Evolutionary conservation across 2,888 invertebrate genomes (phyloP), one percentile per base, ranked within the genome.

Genomic region (Luperina nickerlii): DNA sequence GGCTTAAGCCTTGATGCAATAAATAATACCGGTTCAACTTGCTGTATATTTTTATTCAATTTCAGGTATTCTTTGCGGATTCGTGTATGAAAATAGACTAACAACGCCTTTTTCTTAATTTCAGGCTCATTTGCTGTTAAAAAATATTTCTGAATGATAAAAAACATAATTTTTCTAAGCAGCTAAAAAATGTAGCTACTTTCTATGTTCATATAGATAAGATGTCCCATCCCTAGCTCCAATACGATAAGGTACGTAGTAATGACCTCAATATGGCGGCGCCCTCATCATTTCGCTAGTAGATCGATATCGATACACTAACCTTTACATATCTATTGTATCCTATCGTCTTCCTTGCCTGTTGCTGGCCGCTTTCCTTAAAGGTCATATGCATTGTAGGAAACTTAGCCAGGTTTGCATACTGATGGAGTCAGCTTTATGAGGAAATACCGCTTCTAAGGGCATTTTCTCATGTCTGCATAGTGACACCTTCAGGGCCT

Each of bases 181-280:
- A 0, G 11, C 24, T 24, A 3, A 5, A 27, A 48, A 51, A 42
- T 8, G 24, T 15, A 15, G 9, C 1, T 7, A 54, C 42, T 62
- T 57, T 84, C 42, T 68, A 62, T 13, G 57, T 57, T 27, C 15
- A 71, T 24, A 57, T 48, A 68, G 60, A 81, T 69, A 63, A 42
- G 20, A 18, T 76, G 75, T 70, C 87, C 76, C 88, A 88, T 83
- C 89, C 32, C 87, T 88, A 89, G 65, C 24, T 75, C 20, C 57
- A 57, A 75, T 83, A 85, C 82, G 84, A 90, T 90, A 92, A 89
- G 83, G 89, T 91, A 90, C 88, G 85, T 89, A 89, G 90, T 91
- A 92, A 92, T 93, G 91, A 92, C 94, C 93, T 92, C 92, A 89
- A 92, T 92, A 90, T 83, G 81, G 83, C 85, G 75, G 84, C 88